A percentile compares a stretch with the other conserved stretches of the same genome.
These are phyloP conservation scores for Thymallus thymallus DNA, from an alignment of 2,113 vertebrate species.

Conservation along the genomic window DNA sequence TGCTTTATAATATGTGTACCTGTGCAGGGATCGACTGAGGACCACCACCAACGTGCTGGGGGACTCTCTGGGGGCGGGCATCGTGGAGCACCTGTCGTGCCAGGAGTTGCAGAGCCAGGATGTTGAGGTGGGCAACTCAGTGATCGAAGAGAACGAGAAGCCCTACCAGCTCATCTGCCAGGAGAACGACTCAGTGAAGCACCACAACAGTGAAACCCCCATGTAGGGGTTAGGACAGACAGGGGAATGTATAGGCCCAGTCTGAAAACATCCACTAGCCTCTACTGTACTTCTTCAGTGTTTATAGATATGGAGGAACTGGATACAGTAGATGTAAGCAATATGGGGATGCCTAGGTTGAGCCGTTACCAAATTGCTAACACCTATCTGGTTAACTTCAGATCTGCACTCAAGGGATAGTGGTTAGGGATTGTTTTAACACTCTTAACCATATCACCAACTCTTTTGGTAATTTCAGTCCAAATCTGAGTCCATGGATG, in stretches of 20 bases:
- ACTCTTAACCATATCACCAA: not conserved
- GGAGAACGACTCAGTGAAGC: conserved; percentile 74
- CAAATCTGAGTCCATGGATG: not conserved
- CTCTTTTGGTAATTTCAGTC: not conserved
- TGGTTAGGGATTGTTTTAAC: not conserved
- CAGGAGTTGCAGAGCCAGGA: conserved; percentile 84
- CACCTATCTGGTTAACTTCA: not conserved
- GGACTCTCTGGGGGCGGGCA: conserved; percentile 90
- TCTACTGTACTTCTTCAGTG: not conserved
- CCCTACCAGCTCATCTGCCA: conserved; percentile 83
- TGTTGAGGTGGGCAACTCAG: conserved; percentile 80
- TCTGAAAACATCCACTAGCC: not conserved
- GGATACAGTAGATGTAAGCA: not conserved
- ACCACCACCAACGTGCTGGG: conserved; percentile 94
- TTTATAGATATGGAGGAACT: not conserved
- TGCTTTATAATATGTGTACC: not conserved
- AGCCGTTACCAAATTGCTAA: not conserved
- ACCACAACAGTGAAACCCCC: conserved; percentile 79
- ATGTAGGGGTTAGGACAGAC: conserved; percentile 62
- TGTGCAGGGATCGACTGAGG: conserved; percentile 86
- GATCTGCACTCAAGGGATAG: not conserved
- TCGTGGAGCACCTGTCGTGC: conserved; percentile 90
- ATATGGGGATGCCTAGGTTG: not conserved
- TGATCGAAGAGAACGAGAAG: conserved; percentile 80
- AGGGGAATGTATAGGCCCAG: conserved; percentile 62